Evolutionary conservation across 2,888 invertebrate species (phyloP), one percentile per base, ranked within the genome.

Genomic region (Aspidapion aeneum): DNA sequence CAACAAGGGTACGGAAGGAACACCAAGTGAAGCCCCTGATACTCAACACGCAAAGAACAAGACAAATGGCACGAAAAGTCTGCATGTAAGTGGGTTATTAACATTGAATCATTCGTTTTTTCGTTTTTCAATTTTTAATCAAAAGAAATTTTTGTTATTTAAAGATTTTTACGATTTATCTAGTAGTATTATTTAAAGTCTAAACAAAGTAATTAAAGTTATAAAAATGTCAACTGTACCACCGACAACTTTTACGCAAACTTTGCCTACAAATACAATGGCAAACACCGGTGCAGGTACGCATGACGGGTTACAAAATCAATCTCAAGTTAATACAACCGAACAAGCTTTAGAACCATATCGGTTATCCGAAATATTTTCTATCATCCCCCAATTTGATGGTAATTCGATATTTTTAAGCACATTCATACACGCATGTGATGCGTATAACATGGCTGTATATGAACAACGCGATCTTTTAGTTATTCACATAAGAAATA

Each of bases 401-500:
- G 63, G 63, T n/a, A 57, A 65, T 58, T 52, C 56, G 58, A 63
- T 65, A 16, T 63, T 18, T 49, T 50, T 65, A 19, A 56, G 19
- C 19, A 65, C 63, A 17, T 63, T 63, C 49, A 19, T 62, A 58
- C 61, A 58, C 35, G 62, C 65, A n/a, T 65, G 59, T 54, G 59
- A 60, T 60, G 65, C 49, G 1, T 60, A 52, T 60, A 57, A 54
- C 16, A 65, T 63, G 60, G 50, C 62, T 16, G 54, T 55, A 19
- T 49, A 49, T 16, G 55, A 65, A 35, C 63, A 65, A 57, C 22
- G 52, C 49, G 48, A 22, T 49, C 57, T 65, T n/a, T 57, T 65
- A 57, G 57, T 57, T n/a, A 58, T 65, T 60, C 63, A 63, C 51
- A 60, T 65, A 60, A 65, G 61, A 61, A 65, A 65, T 55, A 62